Conservation (phyloP, 2,888 invertebrate genomes). For the Drosophila mercatorum region DNA sequence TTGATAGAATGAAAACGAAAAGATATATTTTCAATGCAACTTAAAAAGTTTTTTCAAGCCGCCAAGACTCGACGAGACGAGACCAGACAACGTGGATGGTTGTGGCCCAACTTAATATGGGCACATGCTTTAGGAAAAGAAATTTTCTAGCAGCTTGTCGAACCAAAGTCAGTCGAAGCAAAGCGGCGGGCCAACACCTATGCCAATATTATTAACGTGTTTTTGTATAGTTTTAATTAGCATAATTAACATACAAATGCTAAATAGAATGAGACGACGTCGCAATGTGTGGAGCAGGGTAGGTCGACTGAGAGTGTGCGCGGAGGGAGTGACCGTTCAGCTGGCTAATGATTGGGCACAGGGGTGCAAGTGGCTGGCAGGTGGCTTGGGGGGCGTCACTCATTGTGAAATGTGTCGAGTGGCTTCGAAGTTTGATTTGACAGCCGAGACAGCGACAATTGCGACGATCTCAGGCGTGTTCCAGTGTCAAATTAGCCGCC, state of each 20-base stretch:
- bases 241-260: slow-evolving; percentile 76
- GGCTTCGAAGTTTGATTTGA: slow-evolving; percentile 67
- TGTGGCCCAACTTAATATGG: slow-evolving; percentile 42
- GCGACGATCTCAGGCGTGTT: slow-evolving; percentile 60
- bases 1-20: neutral
- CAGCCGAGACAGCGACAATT: slow-evolving; percentile 52
- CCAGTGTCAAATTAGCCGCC: slow-evolving; percentile 75
- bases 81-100: neutral
- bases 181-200: slow-evolving; percentile 57
- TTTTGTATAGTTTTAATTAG: slow-evolving; percentile 75
- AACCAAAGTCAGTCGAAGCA: slow-evolving; percentile 19
- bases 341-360: neutral
- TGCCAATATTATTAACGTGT: slow-evolving; percentile 69
- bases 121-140: slow-evolving; percentile 38
- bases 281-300: neutral
- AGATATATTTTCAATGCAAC: neutral
- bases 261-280: slow-evolving; percentile 64
- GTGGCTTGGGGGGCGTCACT: slow-evolving; percentile 4
- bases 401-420: slow-evolving; percentile 70
- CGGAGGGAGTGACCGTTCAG: slow-evolving; percentile 7
- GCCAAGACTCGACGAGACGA: slow-evolving; percentile 3
- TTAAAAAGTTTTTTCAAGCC: neutral
- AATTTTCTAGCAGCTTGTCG: slow-evolving; percentile 39
- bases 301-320: neutral
- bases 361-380: neutral